Base-by-base conservation (phyloP, 2,888 invertebrate species). In the Drosophila neutralis region DNA sequence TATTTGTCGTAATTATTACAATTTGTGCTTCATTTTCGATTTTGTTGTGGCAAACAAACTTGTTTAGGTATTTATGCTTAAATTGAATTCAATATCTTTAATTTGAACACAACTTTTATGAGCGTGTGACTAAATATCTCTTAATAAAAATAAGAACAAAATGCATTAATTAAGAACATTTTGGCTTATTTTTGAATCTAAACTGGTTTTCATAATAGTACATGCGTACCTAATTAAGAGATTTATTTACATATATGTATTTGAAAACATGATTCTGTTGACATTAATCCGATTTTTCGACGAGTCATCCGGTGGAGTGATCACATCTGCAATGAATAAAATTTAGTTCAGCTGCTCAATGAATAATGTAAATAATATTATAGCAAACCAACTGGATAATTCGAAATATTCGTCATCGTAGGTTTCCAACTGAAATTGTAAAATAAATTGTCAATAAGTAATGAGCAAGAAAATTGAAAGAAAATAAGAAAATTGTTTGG, bases 311-410 rank as follows among this genome's bases (percentile, higher is more conserved):
- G 48, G 15, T 31, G 0, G 1, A 33, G 11, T 4, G n/a, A 31
- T 4, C 8, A 31, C 11, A 59, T 66, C 74, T 75, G 72, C 4
- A 60, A 24, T 24, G 10, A 27, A 38, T 35, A 15, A n/a, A 58
- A 24, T 0, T 75, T 71, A 71, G 71, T 53, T 21, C 7, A 36
- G 24, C 21, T 29, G n/a, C 4, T 2, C 45, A 42, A 29, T 40
- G 31, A 31, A 29, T 27, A n/a, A n/a, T n/a, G 18, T 10, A 5
- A 33, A 13, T 6, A 60, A 33, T 40, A 49, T 56, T 36, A 2
- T 70, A 60, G 52, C 74, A 75, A 75, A 75, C 74, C 74, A 76
- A 40, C 11, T 38, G 7, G 48, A 27, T 29, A 27, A 0, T 1
- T 8, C 27, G 27, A 10, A 11, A 11, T 15, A 5, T 15, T 3